These are phyloP conservation scores for Caloenas nicobarica DNA, from an alignment of 2,113 vertebrate species.

Conservation along the genomic window DNA sequence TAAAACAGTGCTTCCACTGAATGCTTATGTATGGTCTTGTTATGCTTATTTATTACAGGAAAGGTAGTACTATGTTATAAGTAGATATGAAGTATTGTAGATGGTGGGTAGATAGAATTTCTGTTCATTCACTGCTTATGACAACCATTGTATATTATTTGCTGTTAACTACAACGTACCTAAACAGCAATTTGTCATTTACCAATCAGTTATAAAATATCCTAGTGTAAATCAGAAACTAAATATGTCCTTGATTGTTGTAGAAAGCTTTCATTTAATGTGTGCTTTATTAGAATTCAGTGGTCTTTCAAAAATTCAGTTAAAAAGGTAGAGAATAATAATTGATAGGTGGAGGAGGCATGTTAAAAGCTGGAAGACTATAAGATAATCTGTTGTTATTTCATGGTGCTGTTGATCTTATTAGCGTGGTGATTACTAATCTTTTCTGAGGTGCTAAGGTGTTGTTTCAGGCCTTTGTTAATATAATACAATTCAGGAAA, in stretches of 20 bases:
- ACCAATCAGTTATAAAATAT: constrained; percentile 9
- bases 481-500: neutral
- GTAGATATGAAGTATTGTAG: constrained; percentile 27
- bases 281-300: neutral
- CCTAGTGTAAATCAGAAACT: neutral
- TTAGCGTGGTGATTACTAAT: neutral
- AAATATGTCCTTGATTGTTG: neutral
- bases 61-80: constrained; percentile 3
- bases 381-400: neutral
- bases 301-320: neutral
- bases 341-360: neutral
- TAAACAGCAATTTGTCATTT: constrained; percentile 32
- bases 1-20: constrained; percentile 20
- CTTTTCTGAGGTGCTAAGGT: neutral
- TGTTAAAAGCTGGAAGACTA: neutral
- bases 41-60: constrained; percentile 28
- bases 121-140: neutral
- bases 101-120: constrained; percentile 15
- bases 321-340: neutral
- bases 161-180: neutral
- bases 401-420: neutral
- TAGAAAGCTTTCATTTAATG: neutral
- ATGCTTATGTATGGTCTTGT: constrained; percentile 34
- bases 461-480: neutral
- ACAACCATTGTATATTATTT: constrained; percentile 20